Percentiles rank a stretch among this genome's conserved stretches.
Evolutionary conservation across 2,113 vertebrate genomes (phyloP).

Genomic region (Numenius arquata): DNA sequence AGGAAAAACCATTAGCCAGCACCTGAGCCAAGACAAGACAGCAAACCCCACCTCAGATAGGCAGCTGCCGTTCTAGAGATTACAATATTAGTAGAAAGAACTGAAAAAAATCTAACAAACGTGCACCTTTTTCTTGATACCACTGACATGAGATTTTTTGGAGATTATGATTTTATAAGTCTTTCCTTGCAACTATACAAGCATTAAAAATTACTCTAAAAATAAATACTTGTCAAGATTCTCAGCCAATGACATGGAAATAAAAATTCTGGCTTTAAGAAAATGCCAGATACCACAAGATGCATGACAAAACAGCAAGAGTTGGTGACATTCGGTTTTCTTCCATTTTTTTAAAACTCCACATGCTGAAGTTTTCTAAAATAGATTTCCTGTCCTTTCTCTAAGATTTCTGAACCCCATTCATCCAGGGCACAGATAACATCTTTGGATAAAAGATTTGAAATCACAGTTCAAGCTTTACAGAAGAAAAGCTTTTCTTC

Average conservation of each 20-base stretch:
- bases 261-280: not conserved
- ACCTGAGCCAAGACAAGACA: not conserved
- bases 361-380: not conserved
- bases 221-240: not conserved
- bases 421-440: constrained; percentile 15
- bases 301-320: not conserved
- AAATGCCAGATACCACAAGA: not conserved
- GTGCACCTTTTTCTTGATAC: not conserved
- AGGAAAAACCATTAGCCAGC: not conserved
- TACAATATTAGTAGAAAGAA: not conserved
- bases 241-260: not conserved
- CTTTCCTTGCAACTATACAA: not conserved
- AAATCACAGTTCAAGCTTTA: not conserved
- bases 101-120: not conserved
- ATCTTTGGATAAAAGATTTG: not conserved
- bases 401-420: not conserved
- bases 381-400: not conserved
- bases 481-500: constrained; percentile 10
- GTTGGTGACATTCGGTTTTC: not conserved
- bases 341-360: not conserved
- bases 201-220: not conserved
- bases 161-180: not conserved
- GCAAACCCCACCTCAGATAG: not conserved
- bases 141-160: not conserved
- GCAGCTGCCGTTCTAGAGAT: not conserved